A percentile compares a stretch with the other conserved stretches of the same genome.
Conservation (phyloP, 1,140 invertebrate genomes). For the Rhynchophorus ferrugineus region DNA sequence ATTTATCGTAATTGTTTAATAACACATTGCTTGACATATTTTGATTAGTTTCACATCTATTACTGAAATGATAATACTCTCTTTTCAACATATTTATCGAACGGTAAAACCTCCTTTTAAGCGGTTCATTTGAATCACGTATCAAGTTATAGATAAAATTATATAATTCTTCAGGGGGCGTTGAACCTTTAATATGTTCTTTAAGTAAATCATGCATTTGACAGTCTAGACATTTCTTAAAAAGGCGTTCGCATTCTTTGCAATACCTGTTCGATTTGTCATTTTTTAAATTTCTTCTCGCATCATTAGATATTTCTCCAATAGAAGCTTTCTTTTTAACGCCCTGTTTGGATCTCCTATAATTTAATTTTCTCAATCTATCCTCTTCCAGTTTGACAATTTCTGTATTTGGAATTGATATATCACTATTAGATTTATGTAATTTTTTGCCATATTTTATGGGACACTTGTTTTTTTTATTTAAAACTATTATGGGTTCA, state of each 20-base stretch:
- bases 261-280: constrained; percentile 3
- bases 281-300: too few relatives aligned
- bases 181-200: constrained; percentile 9
- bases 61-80: too few relatives aligned
- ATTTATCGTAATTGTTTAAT: too few relatives aligned
- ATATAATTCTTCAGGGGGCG: constrained; percentile 4
- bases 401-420: constrained; percentile 7
- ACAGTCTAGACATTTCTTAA: constrained; percentile 8
- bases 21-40: too few relatives aligned
- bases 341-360: too few relatives aligned
- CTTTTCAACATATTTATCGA: background rate
- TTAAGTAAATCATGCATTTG: constrained; percentile 1
- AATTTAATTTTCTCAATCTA: too few relatives aligned
- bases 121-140: background rate
- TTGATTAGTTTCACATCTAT: too few relatives aligned
- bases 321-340: too few relatives aligned
- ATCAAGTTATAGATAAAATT: background rate
- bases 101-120: background rate
- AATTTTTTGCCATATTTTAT: constrained; percentile 4
- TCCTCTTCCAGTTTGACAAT: too few relatives aligned
- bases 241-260: constrained; percentile 4
- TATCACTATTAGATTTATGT: constrained; percentile 8
- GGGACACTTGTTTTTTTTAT: background rate
- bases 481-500: too few relatives aligned
- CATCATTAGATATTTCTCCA: too few relatives aligned